Base-by-base conservation (phyloP, 2,888 invertebrate genomes). In the Papilio elwesi region DNA sequence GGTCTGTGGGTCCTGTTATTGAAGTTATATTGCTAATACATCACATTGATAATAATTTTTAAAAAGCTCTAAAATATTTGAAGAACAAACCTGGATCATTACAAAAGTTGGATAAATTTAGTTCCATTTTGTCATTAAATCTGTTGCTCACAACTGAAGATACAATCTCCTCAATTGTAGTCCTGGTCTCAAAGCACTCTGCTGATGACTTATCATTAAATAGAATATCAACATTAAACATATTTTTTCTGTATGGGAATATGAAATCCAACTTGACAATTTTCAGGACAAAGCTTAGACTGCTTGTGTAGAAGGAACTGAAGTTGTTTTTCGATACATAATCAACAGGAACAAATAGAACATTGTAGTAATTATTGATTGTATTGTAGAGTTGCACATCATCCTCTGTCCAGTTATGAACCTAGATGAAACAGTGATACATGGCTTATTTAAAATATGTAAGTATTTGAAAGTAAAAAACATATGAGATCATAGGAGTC, bases 91-190 rank as follows among this genome's bases (percentile, higher is more conserved):
- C 90, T 81, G 83, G 81, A 78, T 92, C 92, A 78, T 84, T 80
- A 76, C 87, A 85, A 74, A 93, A 88, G 72, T 89, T 82, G 0
- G 92, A 90, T 36, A 93, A 79, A 81, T 93, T 85, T 74, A 93
- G 78, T 73, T 89, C 90, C 74, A 78, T 81, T 15, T 85, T 83
- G 7, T 88, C 86, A 79, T 70, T 85, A 43, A 92, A 86, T 64
- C 93, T 82, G 11, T 78, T 78, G 64, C 85, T 87, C 0, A 93
- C 88, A 13, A 92, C 80, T 57, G 84, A 77, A 1, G 83, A 73
- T 0, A 93, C 84, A 53, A 92, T 83, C 55, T 92, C 90, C 8
- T 90, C 88, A 57, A 92, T 57, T 0, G 88, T 86, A 4, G 83
- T 75, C 48, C 74, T 64, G 16, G 76, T 82, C 7, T 84, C 84